Conservation (phyloP, 2,888 invertebrate species). For the Diploptera punctata region DNA sequence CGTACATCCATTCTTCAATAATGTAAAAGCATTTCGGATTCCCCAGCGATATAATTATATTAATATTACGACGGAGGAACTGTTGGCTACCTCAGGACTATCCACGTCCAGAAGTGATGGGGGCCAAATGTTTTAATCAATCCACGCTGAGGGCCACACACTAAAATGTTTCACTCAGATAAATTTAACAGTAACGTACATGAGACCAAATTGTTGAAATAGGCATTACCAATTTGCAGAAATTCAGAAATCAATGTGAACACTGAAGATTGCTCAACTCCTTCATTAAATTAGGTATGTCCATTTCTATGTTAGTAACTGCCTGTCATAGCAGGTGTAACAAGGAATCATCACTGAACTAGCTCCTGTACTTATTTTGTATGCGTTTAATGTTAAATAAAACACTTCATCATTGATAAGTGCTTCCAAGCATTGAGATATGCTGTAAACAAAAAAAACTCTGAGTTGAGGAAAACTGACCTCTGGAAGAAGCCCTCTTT, state of each 20-base stretch:
- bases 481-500: too few species aligned
- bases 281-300: too few species aligned
- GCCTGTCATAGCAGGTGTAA: neutral
- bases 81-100: too few species aligned
- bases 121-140: neutral
- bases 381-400: neutral
- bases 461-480: neutral
- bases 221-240: too few species aligned
- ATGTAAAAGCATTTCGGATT: too few species aligned
- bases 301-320: neutral
- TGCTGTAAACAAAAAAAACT: neutral
- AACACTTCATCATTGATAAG: neutral
- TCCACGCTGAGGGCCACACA: neutral
- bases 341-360: too few species aligned
- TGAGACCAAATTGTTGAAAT: too few species aligned
- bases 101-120: neutral
- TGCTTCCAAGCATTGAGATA: neutral
- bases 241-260: too few species aligned
- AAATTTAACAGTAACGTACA: too few species aligned
- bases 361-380: neutral
- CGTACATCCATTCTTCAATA: too few species aligned
- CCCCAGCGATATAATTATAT: too few species aligned
- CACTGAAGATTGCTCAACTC: neutral
- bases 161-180: neutral
- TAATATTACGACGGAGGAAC: too few species aligned